Evolutionary conservation across 2,113 vertebrate genomes (phyloP).

Genomic region (Notothenia coriiceps): DNA sequence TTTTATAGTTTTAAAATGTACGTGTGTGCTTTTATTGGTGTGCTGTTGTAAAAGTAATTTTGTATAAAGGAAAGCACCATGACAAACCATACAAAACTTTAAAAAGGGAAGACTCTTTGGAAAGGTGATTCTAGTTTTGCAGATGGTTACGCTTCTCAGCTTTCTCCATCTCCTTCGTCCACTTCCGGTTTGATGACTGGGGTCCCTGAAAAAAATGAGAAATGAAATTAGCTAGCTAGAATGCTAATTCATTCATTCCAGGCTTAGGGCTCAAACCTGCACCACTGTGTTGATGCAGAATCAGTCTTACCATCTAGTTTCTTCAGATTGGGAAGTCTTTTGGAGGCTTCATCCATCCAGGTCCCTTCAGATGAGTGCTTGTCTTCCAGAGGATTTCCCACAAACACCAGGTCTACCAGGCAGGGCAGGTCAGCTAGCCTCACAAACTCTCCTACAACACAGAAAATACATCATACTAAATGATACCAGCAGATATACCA

Average conservation of each 20-base stretch:
- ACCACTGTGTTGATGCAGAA: background rate
- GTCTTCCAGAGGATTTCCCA: constrained; percentile 96
- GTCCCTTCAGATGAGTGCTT: constrained; percentile 89
- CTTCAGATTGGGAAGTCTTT: constrained; percentile 90
- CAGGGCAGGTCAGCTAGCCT: constrained; percentile 91
- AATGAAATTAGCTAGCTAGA: background rate
- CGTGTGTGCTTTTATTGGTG: constrained; percentile 4
- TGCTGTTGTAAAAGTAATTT: constrained; percentile 24
- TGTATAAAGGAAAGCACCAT: constrained; percentile 17
- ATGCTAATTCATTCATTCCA: no score
- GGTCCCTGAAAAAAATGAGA: constrained; percentile 69
- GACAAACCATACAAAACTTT: constrained; percentile 22
- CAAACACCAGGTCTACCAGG: constrained; percentile 94
- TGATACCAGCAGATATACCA: no score
- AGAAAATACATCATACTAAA: background rate
- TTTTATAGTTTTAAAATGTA: constrained; percentile 5
- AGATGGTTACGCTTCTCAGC: constrained; percentile 44
- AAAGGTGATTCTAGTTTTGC: background rate
- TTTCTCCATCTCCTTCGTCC: constrained; percentile 75
- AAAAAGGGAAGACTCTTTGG: constrained; percentile 26
- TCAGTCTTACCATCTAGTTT: constrained; percentile 92
- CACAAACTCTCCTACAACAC: constrained; percentile 86
- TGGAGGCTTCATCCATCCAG: constrained; percentile 94
- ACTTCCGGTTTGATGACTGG: constrained; percentile 79
- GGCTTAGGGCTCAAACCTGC: no score